Evolutionary conservation across 2,113 vertebrate genomes (phyloP).

Genomic region (Stercorarius parasiticus): DNA sequence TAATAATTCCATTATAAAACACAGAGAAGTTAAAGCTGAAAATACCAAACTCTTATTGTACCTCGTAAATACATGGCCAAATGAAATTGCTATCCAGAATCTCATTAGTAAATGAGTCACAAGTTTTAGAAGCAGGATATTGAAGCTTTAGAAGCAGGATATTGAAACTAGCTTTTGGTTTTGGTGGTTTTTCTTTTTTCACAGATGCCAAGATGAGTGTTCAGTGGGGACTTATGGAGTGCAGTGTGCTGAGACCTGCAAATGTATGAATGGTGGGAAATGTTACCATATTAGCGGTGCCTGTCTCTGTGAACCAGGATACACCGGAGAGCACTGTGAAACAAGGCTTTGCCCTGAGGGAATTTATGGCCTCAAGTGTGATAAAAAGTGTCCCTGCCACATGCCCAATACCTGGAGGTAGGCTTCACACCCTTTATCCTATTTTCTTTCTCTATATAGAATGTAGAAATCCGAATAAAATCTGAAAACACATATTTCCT

Average conservation of each 20-base stretch:
- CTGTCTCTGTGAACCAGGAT: slow-evolving; percentile 90
- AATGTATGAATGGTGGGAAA: slow-evolving; percentile 85
- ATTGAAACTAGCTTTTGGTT: background rate
- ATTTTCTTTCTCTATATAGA: background rate
- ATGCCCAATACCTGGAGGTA: slow-evolving; percentile 86
- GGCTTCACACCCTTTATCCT: background rate
- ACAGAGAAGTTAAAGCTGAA: background rate
- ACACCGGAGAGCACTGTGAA: slow-evolving; percentile 85
- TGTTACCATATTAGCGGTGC: slow-evolving; percentile 90
- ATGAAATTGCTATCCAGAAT: background rate
- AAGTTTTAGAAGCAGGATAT: background rate
- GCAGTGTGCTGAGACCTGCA: slow-evolving; percentile 83
- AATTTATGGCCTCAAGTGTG: slow-evolving; percentile 88
- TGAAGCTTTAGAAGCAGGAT: background rate
- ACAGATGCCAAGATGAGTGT: slow-evolving; percentile 94
- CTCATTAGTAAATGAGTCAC: background rate
- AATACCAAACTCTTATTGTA: background rate
- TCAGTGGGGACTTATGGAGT: slow-evolving; percentile 85
- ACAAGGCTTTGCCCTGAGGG: slow-evolving; percentile 84
- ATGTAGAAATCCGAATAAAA: background rate
- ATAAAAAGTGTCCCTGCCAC: slow-evolving; percentile 87
- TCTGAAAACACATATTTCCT: background rate
- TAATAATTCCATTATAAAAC: background rate
- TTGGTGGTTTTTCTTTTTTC: background rate
- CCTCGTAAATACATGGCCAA: background rate